Percentiles rank a stretch among this genome's conserved stretches.
Evolutionary conservation across 1,140 invertebrate genomes (phyloP).

Genomic region (Leptinotarsa lineolata): DNA sequence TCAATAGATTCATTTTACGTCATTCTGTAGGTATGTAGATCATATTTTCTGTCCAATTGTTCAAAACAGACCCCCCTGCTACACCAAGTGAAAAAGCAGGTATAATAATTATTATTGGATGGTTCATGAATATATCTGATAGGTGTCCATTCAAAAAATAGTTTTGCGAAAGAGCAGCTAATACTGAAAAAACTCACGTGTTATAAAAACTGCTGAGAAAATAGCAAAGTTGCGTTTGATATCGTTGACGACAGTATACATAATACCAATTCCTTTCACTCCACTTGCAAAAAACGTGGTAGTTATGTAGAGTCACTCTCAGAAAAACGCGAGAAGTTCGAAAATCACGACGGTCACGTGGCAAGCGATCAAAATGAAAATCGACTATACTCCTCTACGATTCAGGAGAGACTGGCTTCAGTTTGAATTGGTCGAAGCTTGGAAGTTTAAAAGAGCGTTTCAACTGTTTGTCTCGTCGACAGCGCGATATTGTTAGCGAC

Average conservation of each 20-base stretch:
- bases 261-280: slow-evolving; percentile 35
- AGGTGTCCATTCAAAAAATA: too few species aligned
- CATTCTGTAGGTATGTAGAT: too few species aligned
- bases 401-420: slow-evolving; percentile 33
- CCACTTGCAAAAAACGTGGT: slow-evolving; percentile 14
- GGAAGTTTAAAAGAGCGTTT: not conserved
- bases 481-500: not conserved
- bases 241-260: slow-evolving; percentile 50
- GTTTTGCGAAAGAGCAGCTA: too few species aligned
- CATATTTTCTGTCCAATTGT: too few species aligned
- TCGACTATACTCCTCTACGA: not conserved
- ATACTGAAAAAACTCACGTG: slow-evolving; percentile 38
- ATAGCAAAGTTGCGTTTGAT: slow-evolving; percentile 48
- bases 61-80: too few species aligned
- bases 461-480: not conserved
- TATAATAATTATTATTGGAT: too few species aligned
- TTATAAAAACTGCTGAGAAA: slow-evolving; percentile 47
- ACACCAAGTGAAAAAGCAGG: too few species aligned
- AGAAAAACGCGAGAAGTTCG: slow-evolving; percentile 12
- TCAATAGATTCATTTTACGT: too few species aligned
- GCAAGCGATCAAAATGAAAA: not conserved
- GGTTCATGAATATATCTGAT: too few species aligned
- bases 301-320: slow-evolving; percentile 9
- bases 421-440: not conserved
- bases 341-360: slow-evolving; percentile 41